Evolutionary conservation across 2,797 vertebrate genomes (phyloP).

Genomic region (Rachycentron canadum): DNA sequence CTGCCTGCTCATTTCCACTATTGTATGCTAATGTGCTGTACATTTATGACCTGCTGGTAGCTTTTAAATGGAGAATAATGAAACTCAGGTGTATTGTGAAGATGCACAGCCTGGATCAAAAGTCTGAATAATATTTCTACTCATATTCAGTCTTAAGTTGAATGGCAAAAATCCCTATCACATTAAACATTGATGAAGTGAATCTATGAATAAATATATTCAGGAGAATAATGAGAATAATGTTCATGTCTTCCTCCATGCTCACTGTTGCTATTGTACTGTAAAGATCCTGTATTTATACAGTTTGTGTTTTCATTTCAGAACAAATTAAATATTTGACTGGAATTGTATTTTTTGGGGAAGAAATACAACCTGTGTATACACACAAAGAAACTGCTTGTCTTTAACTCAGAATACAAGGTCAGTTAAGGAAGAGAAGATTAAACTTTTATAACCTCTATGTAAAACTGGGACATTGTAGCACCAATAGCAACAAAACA

Average conservation of each 20-base stretch:
- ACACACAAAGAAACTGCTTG: no score
- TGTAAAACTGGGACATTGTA: slow-evolving; percentile 39
- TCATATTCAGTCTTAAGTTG: slow-evolving; percentile 45
- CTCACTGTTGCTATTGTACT: slow-evolving; percentile 22
- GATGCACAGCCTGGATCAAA: slow-evolving; percentile 49
- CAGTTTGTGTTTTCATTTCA: slow-evolving; percentile 7
- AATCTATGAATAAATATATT: slow-evolving; percentile 71
- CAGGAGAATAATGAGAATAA: slow-evolving; percentile 37
- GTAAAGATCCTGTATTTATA: not conserved
- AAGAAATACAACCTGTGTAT: not conserved
- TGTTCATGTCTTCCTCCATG: slow-evolving; percentile 15
- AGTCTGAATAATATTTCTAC: slow-evolving; percentile 59
- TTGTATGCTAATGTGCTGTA: slow-evolving; percentile 70
- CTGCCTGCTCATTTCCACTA: slow-evolving; percentile 61
- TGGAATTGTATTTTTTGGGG: not conserved
- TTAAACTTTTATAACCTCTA: slow-evolving; percentile 35
- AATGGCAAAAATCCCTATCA: slow-evolving; percentile 47
- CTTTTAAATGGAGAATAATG: slow-evolving; percentile 72
- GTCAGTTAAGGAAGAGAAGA: slow-evolving; percentile 17
- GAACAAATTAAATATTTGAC: slow-evolving; percentile 7
- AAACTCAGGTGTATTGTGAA: slow-evolving; percentile 61
- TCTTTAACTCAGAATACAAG: slow-evolving; percentile 3
- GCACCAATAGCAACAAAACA: slow-evolving; percentile 24
- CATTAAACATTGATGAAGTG: slow-evolving; percentile 71
- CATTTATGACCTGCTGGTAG: slow-evolving; percentile 59